Evolutionary conservation across 1,140 invertebrate species (phyloP).

Genomic region (Drosophila arizonae): DNA sequence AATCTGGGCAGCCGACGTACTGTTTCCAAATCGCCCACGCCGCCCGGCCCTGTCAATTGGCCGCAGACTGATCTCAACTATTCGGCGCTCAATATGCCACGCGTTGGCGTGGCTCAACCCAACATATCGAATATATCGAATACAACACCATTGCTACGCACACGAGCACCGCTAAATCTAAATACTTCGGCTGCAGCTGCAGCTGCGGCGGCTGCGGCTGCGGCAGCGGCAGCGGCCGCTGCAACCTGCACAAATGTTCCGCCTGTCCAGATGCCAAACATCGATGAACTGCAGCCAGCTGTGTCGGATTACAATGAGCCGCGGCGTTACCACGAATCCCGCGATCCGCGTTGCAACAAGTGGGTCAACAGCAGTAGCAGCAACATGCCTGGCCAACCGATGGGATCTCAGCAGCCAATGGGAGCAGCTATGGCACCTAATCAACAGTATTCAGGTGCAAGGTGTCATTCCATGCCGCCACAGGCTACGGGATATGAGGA

Average conservation of each 20-base stretch:
- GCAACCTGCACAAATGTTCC: background rate
- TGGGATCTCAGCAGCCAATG: background rate
- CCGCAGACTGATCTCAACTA: too few relatives aligned
- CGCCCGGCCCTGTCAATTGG: too few relatives aligned
- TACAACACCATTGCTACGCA: background rate
- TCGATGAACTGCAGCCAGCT: background rate
- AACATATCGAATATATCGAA: background rate
- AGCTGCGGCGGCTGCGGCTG: background rate
- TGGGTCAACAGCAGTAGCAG: background rate
- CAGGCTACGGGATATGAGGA: slow-evolving; percentile 1
- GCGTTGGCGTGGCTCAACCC: background rate
- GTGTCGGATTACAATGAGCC: slow-evolving; percentile 1
- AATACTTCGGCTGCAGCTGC: background rate
- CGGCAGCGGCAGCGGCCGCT: background rate
- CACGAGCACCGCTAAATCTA: background rate
- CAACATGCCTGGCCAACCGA: background rate
- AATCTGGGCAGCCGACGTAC: background rate
- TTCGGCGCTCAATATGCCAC: background rate
- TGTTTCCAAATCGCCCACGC: too few relatives aligned
- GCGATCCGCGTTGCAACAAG: slow-evolving; percentile 26
- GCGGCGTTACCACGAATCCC: background rate
- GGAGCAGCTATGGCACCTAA: background rate
- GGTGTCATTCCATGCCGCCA: background rate
- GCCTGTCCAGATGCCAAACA: too few relatives aligned
- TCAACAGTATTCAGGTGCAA: background rate